Conservation (phyloP, 2,113 vertebrate species). For the Barbus barbus region DNA sequence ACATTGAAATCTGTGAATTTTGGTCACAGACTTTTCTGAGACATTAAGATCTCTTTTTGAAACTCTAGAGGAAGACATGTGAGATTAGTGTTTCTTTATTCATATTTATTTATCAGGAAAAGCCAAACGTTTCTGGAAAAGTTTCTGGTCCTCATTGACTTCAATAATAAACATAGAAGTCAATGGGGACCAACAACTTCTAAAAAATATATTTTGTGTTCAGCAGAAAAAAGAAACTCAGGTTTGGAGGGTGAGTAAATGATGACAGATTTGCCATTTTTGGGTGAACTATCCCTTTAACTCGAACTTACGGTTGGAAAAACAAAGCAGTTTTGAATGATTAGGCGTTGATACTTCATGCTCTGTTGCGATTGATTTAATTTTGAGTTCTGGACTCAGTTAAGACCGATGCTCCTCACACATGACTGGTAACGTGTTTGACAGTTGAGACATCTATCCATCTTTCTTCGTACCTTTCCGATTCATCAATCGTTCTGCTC, state of each 20-base stretch:
- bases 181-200: background rate
- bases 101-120: too few species aligned
- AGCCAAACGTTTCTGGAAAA: too few species aligned
- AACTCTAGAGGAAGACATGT: too few species aligned
- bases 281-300: background rate
- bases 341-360: background rate
- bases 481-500: slow-evolving; percentile 22
- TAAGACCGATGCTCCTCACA: slow-evolving; percentile 18
- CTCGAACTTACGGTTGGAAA: too few species aligned
- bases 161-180: background rate
- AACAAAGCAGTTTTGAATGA: slow-evolving; percentile 21
- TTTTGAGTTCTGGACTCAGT: background rate
- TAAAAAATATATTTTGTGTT: background rate
- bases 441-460: slow-evolving; percentile 45
- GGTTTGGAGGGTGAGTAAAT: background rate
- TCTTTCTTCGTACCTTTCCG: slow-evolving; percentile 33
- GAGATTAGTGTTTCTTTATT: too few species aligned
- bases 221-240: too few species aligned
- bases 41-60: too few species aligned
- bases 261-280: background rate
- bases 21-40: too few species aligned
- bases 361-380: slow-evolving; percentile 26
- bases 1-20: too few species aligned
- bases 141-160: background rate
- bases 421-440: slow-evolving; percentile 37